Percentiles rank a stretch among this genome's conserved stretches.
These are phyloP conservation scores for Limnephilus auricula DNA, from an alignment of 2,888 invertebrate species.

Conservation along the genomic window DNA sequence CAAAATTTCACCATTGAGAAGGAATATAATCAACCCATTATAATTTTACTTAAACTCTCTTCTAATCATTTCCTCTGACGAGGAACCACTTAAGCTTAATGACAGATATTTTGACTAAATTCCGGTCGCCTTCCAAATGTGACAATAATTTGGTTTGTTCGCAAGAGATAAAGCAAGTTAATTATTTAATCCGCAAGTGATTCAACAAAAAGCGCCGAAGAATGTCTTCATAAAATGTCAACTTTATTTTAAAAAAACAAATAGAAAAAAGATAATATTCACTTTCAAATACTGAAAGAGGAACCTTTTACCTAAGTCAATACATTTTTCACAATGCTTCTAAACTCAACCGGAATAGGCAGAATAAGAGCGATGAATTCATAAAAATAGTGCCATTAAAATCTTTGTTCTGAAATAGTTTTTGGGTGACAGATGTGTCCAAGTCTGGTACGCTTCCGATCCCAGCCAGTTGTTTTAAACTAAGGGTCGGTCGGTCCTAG, in stretches of 20 bases:
- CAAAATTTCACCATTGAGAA: neutral
- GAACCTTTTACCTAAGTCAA: too few relatives aligned
- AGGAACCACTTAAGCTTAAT: neutral
- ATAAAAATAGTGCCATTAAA: neutral
- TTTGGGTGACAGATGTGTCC: neutral
- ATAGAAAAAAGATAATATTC: too few relatives aligned
- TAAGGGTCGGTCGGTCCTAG: too few relatives aligned
- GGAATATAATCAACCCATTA: neutral
- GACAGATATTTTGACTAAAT: neutral
- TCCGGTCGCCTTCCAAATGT: neutral
- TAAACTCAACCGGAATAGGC: neutral
- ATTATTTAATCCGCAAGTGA: neutral
- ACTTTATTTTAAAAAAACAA: neutral
- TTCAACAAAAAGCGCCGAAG: neutral
- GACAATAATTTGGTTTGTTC: neutral
- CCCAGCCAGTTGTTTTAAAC: too few relatives aligned
- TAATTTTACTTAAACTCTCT: neutral
- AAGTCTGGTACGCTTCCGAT: too few relatives aligned
- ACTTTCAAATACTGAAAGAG: neutral
- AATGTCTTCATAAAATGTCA: neutral
- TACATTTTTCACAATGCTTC: too few relatives aligned
- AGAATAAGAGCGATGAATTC: neutral
- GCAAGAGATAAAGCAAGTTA: neutral
- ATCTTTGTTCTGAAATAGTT: neutral
- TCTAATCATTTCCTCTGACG: neutral